Percentiles rank a stretch among this genome's conserved stretches.
Evolutionary conservation across 2,113 vertebrate species (phyloP).

Genomic region (Tylochromis polylepis): DNA sequence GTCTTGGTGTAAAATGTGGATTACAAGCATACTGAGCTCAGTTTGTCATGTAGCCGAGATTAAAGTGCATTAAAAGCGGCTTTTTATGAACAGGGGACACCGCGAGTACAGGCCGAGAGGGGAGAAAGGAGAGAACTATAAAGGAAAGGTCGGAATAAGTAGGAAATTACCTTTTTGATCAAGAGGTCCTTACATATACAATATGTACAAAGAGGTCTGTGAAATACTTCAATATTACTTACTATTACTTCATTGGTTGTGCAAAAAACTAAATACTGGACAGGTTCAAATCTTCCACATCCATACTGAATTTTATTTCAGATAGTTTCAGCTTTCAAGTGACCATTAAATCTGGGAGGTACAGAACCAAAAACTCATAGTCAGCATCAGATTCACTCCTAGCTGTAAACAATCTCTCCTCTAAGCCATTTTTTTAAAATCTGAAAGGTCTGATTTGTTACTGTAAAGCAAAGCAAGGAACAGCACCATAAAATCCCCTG

Average conservation of each 20-base stretch:
- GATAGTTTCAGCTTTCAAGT: not conserved
- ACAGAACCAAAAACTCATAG: not conserved
- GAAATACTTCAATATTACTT: not conserved
- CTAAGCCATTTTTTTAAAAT: not conserved
- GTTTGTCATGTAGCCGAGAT: slow-evolving; percentile 56
- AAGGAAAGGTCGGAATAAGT: not conserved
- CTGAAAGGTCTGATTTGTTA: slow-evolving; percentile 17
- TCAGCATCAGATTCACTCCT: not conserved
- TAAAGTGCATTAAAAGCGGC: slow-evolving; percentile 48
- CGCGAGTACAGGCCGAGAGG: not conserved
- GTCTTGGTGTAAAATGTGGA: slow-evolving; percentile 63
- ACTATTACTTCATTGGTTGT: not conserved
- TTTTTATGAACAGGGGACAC: slow-evolving; percentile 43
- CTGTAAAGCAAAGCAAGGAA: not conserved
- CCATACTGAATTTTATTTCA: not conserved
- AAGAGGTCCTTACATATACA: not conserved
- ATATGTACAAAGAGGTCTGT: not conserved
- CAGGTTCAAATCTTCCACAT: not conserved
- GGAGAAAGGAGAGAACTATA: not conserved
- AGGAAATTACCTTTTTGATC: not conserved
- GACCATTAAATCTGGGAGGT: not conserved
- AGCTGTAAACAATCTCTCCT: not conserved
- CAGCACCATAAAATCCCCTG: not conserved
- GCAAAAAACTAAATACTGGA: not conserved
- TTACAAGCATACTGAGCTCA: slow-evolving; percentile 56